Evolutionary conservation across 1,140 invertebrate species (phyloP).

Genomic region (Bombus waltoni): DNA sequence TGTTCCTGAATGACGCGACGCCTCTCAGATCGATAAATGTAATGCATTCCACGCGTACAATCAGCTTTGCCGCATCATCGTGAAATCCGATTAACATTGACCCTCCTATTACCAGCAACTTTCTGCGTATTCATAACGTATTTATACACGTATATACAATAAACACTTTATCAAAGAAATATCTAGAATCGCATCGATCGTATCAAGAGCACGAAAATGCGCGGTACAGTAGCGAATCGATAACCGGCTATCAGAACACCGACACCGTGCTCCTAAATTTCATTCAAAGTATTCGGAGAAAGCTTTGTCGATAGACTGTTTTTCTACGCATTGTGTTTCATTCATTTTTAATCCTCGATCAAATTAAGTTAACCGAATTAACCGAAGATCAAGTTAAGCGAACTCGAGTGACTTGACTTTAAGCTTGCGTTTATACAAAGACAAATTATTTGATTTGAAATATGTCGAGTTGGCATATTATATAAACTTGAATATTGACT

Average conservation of each 20-base stretch:
- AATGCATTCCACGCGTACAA: slow-evolving; percentile 1
- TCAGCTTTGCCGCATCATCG: neutral
- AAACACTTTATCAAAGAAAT: neutral
- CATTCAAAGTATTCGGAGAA: neutral
- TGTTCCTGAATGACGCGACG: neutral
- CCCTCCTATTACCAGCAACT: neutral
- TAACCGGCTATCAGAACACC: neutral
- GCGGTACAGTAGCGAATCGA: neutral
- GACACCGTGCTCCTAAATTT: neutral
- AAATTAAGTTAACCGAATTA: too few species aligned
- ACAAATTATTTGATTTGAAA: too few species aligned
- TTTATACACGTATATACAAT: neutral
- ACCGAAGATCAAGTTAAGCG: too few species aligned
- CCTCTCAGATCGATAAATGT: neutral
- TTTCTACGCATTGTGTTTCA: too few species aligned
- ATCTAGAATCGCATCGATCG: neutral
- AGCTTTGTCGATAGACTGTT: neutral
- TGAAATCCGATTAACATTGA: slow-evolving; percentile 6
- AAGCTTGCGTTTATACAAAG: too few species aligned
- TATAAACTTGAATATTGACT: too few species aligned
- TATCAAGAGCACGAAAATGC: too few species aligned
- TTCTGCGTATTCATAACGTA: neutral
- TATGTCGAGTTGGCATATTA: too few species aligned
- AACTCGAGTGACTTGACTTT: too few species aligned
- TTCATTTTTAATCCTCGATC: too few species aligned